phyloP scores from a whole-genome alignment of 2,888 invertebrate genomes.

The Chalcis sispes region DNA sequence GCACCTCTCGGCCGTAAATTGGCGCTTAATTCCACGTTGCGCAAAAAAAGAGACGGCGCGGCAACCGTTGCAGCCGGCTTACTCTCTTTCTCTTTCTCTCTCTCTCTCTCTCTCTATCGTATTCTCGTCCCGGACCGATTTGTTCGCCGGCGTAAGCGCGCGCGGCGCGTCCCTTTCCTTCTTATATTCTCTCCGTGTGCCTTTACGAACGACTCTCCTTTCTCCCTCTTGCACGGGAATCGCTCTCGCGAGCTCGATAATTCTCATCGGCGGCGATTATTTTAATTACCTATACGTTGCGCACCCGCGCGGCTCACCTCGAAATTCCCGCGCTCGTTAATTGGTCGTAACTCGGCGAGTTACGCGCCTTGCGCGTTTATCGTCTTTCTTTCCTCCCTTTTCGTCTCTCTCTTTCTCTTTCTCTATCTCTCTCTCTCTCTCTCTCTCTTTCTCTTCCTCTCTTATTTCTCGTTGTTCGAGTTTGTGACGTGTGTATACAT shows the following conservation, averaged over 20 bases:
- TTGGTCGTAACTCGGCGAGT: conserved; percentile 56
- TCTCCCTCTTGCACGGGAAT: conserved; percentile 14
- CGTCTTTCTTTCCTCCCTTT: conserved; percentile 6
- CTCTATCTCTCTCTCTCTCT: neutral
- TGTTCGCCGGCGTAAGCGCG: too few relatives aligned
- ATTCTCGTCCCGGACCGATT: too few relatives aligned
- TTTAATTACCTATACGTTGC: conserved; percentile 54
- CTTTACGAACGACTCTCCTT: conserved; percentile 43
- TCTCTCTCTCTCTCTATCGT: too few relatives aligned
- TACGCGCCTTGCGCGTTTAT: conserved; percentile 40
- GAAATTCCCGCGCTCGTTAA: conserved; percentile 55
- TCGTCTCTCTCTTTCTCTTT: conserved; percentile 2
- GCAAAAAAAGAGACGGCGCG: conserved; percentile 53
- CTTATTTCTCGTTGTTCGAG: neutral
- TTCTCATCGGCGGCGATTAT: conserved; percentile 56
- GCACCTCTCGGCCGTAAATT: conserved; percentile 60
- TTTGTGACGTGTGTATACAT: too few relatives aligned
- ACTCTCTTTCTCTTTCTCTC: conserved; percentile 7
- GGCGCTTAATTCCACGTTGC: conserved; percentile 57
- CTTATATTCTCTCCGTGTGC: conserved; percentile 40
- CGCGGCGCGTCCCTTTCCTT: conserved; percentile 9
- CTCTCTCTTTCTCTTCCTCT: neutral
- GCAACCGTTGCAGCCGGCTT: neutral
- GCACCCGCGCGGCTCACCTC: conserved; percentile 32
- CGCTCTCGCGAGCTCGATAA: conserved; percentile 54